A percentile compares a stretch with the other conserved stretches of the same genome.
Conservation (phyloP, 2,888 invertebrate species). For the Tetanocera ferruginea region DNA sequence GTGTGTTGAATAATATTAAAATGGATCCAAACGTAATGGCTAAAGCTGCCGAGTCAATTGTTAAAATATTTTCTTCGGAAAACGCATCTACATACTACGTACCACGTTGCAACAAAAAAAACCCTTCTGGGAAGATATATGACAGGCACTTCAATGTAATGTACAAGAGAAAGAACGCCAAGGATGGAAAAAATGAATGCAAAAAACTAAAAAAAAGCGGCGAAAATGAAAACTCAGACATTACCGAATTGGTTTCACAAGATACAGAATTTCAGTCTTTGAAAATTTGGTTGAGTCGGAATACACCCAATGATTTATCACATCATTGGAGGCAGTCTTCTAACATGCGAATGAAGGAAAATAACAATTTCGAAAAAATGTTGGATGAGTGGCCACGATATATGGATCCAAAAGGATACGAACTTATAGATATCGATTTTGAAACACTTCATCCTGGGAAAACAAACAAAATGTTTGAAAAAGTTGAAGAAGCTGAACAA, state of each 20-base stretch:
- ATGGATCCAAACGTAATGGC: constrained; percentile 22
- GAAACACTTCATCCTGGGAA: constrained; percentile 31
- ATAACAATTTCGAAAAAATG: no score
- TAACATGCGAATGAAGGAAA: no score
- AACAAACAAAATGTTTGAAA: constrained; percentile 5
- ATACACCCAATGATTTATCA: no score
- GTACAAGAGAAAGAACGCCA: no score
- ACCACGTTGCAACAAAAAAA: constrained; percentile 14
- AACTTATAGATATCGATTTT: constrained; percentile 26
- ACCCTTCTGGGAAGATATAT: constrained; percentile 33
- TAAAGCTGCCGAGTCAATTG: constrained; percentile 9
- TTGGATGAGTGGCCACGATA: constrained; percentile 16
- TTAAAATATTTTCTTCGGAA: constrained; percentile 20
- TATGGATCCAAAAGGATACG: constrained; percentile 26
- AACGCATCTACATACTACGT: constrained; percentile 15
- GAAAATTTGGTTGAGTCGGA: no score
- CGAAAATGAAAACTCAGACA: no score
- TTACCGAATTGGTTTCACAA: no score
- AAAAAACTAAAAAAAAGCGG: no score
- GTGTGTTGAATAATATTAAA: constrained; percentile 14
- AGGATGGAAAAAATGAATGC: no score
- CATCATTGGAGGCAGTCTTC: no score
- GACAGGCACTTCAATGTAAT: constrained; percentile 22
- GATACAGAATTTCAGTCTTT: no score
- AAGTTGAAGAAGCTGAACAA: constrained; percentile 4